Conservation (phyloP, 2,888 invertebrate species). For the Trachelus tabidus region DNA sequence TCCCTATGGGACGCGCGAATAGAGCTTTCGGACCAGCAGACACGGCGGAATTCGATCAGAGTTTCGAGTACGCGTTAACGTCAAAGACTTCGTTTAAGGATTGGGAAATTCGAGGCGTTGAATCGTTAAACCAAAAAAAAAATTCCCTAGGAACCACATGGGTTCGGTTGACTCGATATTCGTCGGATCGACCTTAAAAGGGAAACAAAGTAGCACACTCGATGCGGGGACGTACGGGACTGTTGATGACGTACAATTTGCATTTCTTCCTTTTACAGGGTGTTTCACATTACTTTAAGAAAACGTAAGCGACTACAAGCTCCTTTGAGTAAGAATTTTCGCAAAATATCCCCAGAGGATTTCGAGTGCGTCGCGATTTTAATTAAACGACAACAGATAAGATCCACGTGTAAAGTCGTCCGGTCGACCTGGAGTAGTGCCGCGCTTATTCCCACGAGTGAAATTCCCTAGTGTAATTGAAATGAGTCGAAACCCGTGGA, state of each 20-base stretch:
- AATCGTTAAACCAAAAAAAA: not conserved
- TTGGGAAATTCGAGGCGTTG: not conserved
- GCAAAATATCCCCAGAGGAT: not conserved
- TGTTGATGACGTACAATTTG: not conserved
- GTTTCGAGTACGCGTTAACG: not conserved
- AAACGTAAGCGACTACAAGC: too few species aligned
- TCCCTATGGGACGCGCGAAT: not conserved
- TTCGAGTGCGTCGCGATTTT: not conserved
- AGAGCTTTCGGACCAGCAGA: not conserved
- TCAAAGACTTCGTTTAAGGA: not conserved
- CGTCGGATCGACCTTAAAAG: not conserved
- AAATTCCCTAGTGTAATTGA: not conserved
- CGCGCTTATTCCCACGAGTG: not conserved
- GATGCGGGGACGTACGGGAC: not conserved
- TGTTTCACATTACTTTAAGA: too few species aligned
- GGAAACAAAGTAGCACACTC: not conserved
- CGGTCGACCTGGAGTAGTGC: too few species aligned
- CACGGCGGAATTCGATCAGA: not conserved
- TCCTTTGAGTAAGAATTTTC: not conserved
- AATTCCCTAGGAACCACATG: not conserved
- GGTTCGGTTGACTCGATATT: not conserved
- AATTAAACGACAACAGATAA: not conserved
- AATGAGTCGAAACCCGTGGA: too few species aligned
- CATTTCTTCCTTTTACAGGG: not conserved
- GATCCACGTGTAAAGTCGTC: not conserved